phyloP scores from a whole-genome alignment of 2,888 invertebrate genomes.

The Hydraecia micacea region DNA sequence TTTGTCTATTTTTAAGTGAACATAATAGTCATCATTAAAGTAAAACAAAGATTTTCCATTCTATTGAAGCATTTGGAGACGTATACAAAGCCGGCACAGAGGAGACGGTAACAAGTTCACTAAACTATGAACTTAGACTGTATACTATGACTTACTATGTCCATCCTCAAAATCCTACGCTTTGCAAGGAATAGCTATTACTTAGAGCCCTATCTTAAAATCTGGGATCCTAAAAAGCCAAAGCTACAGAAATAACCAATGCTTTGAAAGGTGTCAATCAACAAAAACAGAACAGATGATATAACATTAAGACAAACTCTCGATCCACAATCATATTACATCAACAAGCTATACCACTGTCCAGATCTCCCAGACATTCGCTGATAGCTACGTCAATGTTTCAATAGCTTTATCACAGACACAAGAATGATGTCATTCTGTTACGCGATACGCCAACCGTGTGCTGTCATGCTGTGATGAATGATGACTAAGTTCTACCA shows the following conservation, averaged over 20 bases:
- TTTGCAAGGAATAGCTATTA: neutral
- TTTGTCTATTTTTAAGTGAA: neutral
- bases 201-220: neutral
- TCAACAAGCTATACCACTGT: constrained; percentile 12
- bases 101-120: neutral
- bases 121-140: neutral
- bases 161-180: neutral
- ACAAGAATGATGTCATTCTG: constrained; percentile 54
- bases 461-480: constrained; percentile 25
- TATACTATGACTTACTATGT: neutral
- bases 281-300: constrained; percentile 1
- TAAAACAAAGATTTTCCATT: neutral
- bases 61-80: neutral
- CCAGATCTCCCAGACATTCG: constrained; percentile 5
- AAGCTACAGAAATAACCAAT: neutral
- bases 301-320: neutral
- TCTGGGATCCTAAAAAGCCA: neutral
- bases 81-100: neutral
- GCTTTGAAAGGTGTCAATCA: neutral
- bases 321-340: neutral
- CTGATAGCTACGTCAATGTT: constrained; percentile 48
- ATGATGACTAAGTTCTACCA: constrained; percentile 56
- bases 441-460: constrained; percentile 43
- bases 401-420: constrained; percentile 50
- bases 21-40: too few relatives aligned